phyloP scores from a whole-genome alignment of 2,888 invertebrate species.

The Dryocosmus kuriphilus region DNA sequence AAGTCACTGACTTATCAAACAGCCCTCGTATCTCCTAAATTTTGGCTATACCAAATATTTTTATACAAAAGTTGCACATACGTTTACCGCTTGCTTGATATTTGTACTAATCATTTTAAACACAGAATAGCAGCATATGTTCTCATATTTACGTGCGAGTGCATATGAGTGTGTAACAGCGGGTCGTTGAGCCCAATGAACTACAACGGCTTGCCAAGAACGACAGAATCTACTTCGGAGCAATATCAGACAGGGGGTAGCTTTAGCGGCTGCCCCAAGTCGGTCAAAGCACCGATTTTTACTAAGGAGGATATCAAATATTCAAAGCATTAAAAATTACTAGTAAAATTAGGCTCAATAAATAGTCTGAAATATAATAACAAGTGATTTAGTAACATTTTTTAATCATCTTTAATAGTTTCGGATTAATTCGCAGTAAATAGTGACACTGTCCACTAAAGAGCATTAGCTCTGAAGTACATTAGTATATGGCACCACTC shows the following conservation, averaged over 20 bases:
- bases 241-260: neutral
- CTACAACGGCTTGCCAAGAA: constrained; percentile 4
- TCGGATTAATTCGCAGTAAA: no score
- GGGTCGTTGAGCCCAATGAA: constrained; percentile 7
- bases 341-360: no score
- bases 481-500: no score
- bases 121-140: constrained; percentile 50
- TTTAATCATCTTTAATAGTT: no score
- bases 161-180: neutral
- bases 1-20: no score
- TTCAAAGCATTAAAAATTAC: no score
- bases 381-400: no score
- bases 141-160: constrained; percentile 44
- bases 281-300: neutral
- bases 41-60: constrained; percentile 42
- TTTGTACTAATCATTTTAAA: constrained; percentile 60
- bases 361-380: no score
- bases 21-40: no score
- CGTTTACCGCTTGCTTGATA: constrained; percentile 65
- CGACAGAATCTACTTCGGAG: neutral
- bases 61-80: constrained; percentile 61
- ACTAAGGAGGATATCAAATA: no score
- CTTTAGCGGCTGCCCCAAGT: neutral
- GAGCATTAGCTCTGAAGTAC: no score
- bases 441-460: no score